Base-by-base conservation (phyloP, 2,797 vertebrate genomes). In the Chaenodraco wilsoni region DNA sequence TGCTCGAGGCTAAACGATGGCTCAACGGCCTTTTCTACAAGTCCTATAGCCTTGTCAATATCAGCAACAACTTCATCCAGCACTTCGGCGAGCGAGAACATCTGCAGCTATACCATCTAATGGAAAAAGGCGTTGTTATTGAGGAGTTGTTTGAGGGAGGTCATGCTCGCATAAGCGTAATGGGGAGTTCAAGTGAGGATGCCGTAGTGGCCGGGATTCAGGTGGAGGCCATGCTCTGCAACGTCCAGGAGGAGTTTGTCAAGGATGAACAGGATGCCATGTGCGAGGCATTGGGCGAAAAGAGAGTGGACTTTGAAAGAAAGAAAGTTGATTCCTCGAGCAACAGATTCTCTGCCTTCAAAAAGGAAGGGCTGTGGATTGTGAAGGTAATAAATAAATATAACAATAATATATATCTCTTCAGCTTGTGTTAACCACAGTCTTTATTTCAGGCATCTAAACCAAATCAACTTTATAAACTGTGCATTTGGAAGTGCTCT, bases 41-140 rank as follows among this genome's bases (percentile, higher is more conserved):
- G 2, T 0, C 9, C 10, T 0, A 0, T 0, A 2, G 0, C 14
- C 0, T 0, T 0, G 2, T 79, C 16, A 0, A n/a, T n/a, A 94
- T 97, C 84, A 51, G 43, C 40, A 96, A 97, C 84, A 96, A 95
- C 76, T 94, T 91, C 72, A 90, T 97, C 74, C 83, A 92, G 71
- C 91, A 92, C 80, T 72, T 97, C 0, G 91, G 95, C 2, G 88
- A 86, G 59, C 13, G 67, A 0, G 92, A 98, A 15, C 87, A 93
- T 19, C 55, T 52, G 33, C 21, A 72, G 2, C 89, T 89, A 48
- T 43, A 0, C 55, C 23, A 57, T 12, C 73, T 91, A 46, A 9
- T 4, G 5, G 46, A 4, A 43, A 65, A 40, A 1, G 3, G 21
- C 0, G 72, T 96, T 0, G 0, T 0, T 15, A 79, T 95, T 0